A percentile compares a stretch with the other conserved stretches of the same genome.
Conservation (phyloP, 2,797 vertebrate genomes). For the Typhlichthys eigenmanni region DNA sequence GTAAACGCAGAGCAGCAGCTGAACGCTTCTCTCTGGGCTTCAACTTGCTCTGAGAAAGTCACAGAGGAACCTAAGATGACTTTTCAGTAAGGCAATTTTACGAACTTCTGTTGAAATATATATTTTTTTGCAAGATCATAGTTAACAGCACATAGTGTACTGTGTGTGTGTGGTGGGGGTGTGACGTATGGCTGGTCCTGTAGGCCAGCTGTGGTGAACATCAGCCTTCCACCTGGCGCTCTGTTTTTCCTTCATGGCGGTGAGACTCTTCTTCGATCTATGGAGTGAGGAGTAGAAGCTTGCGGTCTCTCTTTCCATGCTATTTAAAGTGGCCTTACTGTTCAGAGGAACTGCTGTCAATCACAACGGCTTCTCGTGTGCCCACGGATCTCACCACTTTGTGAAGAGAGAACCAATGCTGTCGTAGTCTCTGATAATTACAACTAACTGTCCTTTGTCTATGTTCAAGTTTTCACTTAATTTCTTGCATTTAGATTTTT, state of each 20-base stretch:
- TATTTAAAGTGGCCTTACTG: constrained; percentile 96
- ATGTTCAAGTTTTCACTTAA: constrained; percentile 24
- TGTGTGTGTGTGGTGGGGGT: constrained; percentile 66
- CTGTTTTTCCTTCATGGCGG: constrained; percentile 46
- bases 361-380: constrained; percentile 67
- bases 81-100: constrained; percentile 69
- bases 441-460: constrained; percentile 62
- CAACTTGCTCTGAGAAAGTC: constrained; percentile 70
- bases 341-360: constrained; percentile 72
- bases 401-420: constrained; percentile 69
- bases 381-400: constrained; percentile 77
- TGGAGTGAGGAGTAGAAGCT: constrained; percentile 77
- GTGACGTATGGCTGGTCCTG: constrained; percentile 74
- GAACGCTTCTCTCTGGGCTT: constrained; percentile 75
- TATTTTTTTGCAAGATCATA: constrained; percentile 71
- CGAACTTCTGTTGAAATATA: constrained; percentile 74
- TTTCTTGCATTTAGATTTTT: constrained; percentile 34
- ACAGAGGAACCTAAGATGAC: constrained; percentile 65
- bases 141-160: constrained; percentile 74
- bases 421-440: constrained; percentile 80
- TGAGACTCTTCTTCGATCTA: constrained; percentile 68
- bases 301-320: constrained; percentile 84
- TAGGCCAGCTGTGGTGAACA: constrained; percentile 84
- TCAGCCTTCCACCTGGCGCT: constrained; percentile 68
- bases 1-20: constrained; percentile 68